Evolutionary conservation across 1,140 invertebrate genomes (phyloP), one percentile per base, ranked within the genome.

Genomic region (Pantala flavescens): DNA sequence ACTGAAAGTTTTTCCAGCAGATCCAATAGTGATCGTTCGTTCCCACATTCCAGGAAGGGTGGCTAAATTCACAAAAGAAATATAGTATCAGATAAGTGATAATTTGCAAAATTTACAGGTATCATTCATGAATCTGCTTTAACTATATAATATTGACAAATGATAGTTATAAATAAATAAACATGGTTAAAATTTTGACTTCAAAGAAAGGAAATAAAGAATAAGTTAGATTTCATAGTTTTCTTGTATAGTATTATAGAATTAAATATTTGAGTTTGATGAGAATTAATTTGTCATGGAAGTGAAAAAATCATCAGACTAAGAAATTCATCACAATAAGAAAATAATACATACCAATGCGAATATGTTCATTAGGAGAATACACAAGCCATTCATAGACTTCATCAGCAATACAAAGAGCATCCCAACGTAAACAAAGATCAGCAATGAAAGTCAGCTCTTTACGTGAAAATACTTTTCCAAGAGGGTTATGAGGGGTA

Each of bases 351-450:
- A 84, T 84, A 93, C 92, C 92, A 76, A 98, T 97, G 80, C 95
- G 87, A 75, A 97, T 88, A 84, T 98, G 97, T 81, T 95, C 86
- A 70, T 89, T 85, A 0, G 91, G 91, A 80, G 93, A 88, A 81
- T 94, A 99, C 23, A 96, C 91, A 78, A 99, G 88, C 94, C 96
- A 98, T 83, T 99, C 97, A 78, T 99, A 99, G 0, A 99, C 98
- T 84, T 99, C 98, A 84, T 99, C 97, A 10, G 94, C 91, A 23
- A 99, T 84, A 74, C 95, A 96, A 9, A 99, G 83, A 9, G 93
- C 90, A 82, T 99, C 91, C 87, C 95, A 91, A 81, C 98, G 96
- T 79, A 93, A 94, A 79, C 95, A 98, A 63, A 99, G 84, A 80
- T 85, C 82, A 0, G 93, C 96, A 78, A 99, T 94, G 73, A 90